Evolutionary conservation across 2,113 vertebrate genomes (phyloP).

Genomic region (Malaclemys terrapin): DNA sequence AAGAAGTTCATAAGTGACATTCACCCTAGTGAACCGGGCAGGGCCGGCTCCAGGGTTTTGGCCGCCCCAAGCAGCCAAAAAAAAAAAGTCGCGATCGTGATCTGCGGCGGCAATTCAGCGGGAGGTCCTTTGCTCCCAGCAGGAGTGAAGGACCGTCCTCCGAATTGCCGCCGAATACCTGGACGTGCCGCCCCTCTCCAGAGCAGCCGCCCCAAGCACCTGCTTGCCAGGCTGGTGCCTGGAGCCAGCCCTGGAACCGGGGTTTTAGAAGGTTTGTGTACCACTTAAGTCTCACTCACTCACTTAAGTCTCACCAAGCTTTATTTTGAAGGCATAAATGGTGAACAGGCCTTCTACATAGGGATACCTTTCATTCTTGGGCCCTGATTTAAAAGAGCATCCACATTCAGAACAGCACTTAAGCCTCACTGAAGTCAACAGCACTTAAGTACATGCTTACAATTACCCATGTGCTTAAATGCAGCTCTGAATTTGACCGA

Average conservation of each 20-base stretch:
- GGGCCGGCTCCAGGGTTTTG: no score
- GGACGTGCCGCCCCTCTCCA: no score
- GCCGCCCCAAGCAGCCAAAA: no score
- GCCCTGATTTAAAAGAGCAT: slow-evolving; percentile 19
- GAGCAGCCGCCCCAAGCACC: no score
- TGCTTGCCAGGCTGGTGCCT: no score
- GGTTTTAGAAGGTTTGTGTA: neutral
- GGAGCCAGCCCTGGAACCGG: no score
- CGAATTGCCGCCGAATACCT: no score
- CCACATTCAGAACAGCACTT: slow-evolving; percentile 40
- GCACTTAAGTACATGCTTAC: slow-evolving; percentile 63
- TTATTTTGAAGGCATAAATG: slow-evolving; percentile 23
- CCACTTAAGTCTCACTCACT: neutral
- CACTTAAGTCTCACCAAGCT: neutral
- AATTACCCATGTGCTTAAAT: slow-evolving; percentile 57
- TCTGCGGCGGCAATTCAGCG: no score
- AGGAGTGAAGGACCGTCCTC: no score
- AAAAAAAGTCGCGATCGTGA: no score
- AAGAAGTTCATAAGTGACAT: neutral
- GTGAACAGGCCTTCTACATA: slow-evolving; percentile 43
- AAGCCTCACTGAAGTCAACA: slow-evolving; percentile 17
- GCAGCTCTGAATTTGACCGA: slow-evolving; percentile 9
- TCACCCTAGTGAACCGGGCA: neutral
- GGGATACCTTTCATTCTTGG: slow-evolving; percentile 46
- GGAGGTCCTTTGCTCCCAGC: no score